These are phyloP conservation scores for Pristionchus entomophagus DNA, from an alignment of 2,888 invertebrate genomes.

Conservation along the genomic window DNA sequence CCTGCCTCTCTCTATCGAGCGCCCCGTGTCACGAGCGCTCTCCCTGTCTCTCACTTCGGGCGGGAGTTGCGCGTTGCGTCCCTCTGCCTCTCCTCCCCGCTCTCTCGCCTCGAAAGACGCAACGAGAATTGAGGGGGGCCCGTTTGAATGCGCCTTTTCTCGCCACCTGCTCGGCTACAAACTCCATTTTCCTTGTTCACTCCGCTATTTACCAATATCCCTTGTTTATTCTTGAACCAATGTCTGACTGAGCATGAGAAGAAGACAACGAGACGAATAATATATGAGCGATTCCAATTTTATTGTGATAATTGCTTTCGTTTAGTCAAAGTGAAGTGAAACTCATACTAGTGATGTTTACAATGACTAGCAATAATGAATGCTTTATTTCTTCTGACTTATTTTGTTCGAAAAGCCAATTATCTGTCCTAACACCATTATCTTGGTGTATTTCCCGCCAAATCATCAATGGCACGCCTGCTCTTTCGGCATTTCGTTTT, in stretches of 20 bases:
- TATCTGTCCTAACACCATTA: not conserved
- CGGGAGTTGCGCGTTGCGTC: constrained; percentile 28
- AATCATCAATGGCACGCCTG: not conserved
- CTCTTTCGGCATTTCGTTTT: not conserved
- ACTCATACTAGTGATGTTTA: no score
- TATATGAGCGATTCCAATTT: no score
- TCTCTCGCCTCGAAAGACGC: not conserved
- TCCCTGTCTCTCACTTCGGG: not conserved
- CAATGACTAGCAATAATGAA: no score
- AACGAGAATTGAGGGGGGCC: not conserved
- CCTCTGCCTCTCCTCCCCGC: not conserved
- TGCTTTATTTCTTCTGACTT: not conserved
- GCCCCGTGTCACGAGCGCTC: not conserved
- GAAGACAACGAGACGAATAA: no score
- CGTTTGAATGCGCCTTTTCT: constrained; percentile 40
- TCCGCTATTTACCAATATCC: not conserved
- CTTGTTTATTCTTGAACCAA: not conserved
- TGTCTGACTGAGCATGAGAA: no score
- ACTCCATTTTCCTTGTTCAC: not conserved
- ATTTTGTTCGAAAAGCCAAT: not conserved
- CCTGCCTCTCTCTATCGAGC: not conserved
- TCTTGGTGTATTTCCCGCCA: not conserved
- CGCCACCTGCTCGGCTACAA: constrained; percentile 14
- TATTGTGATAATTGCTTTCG: no score
- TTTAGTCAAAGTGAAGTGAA: no score